These are phyloP conservation scores for Poecilia picta DNA, from an alignment of 2,797 vertebrate species.

Conservation along the genomic window DNA sequence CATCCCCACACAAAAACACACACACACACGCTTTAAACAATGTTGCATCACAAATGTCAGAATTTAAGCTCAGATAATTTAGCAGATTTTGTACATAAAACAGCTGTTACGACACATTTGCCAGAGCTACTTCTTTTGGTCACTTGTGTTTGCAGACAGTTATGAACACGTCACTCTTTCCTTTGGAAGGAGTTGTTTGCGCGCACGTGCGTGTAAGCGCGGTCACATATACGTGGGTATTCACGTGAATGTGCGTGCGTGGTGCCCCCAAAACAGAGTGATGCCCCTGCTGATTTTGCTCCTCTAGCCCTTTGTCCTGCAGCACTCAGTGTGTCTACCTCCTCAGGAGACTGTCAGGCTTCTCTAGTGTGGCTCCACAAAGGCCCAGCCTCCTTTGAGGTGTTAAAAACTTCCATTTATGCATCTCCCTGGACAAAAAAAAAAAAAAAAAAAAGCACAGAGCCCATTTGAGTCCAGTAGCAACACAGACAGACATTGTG, in stretches of 20 bases:
- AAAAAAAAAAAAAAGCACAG: slow-evolving; percentile 61
- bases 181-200: slow-evolving; percentile 46
- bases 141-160: slow-evolving; percentile 48
- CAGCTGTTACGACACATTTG: slow-evolving; percentile 22
- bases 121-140: slow-evolving; percentile 25
- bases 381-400: slow-evolving; percentile 85
- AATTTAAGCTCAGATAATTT: slow-evolving; percentile 32
- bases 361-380: slow-evolving; percentile 85
- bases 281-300: slow-evolving; percentile 81
- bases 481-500: slow-evolving; percentile 86
- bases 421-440: slow-evolving; percentile 84
- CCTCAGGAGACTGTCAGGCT: slow-evolving; percentile 83
- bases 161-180: slow-evolving; percentile 39
- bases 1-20: background rate
- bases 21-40: background rate
- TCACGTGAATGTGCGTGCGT: slow-evolving; percentile 41
- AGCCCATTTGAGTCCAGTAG: slow-evolving; percentile 84
- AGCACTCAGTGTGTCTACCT: slow-evolving; percentile 84
- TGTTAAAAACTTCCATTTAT: slow-evolving; percentile 91
- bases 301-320: slow-evolving; percentile 83
- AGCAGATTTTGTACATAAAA: slow-evolving; percentile 18
- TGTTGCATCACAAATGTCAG: slow-evolving; percentile 18
- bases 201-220: slow-evolving; percentile 51
- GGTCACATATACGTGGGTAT: slow-evolving; percentile 47
- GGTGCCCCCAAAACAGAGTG: slow-evolving; percentile 74